Evolutionary conservation across 2,888 invertebrate species (phyloP).

Genomic region (Limenitis camilla): DNA sequence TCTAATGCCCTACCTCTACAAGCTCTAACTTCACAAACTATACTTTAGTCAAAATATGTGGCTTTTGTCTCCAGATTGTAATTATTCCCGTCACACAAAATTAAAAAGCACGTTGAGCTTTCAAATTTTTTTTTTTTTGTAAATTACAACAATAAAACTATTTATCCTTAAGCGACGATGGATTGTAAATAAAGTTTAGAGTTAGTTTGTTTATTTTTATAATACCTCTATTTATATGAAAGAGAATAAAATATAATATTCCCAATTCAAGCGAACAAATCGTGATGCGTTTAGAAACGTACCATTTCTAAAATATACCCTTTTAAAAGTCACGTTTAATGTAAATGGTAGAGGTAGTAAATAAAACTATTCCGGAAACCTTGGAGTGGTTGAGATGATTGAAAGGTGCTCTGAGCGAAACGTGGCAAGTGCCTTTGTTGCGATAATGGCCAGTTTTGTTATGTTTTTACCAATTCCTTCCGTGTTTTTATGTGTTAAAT

Average conservation of each 20-base stretch:
- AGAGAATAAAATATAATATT: not conserved
- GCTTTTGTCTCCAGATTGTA: too few species aligned
- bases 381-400: constrained; percentile 10
- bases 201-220: too few species aligned
- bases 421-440: constrained; percentile 9
- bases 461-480: constrained; percentile 14
- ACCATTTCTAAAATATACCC: constrained; percentile 1
- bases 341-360: constrained; percentile 10
- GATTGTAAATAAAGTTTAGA: too few species aligned
- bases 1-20: too few species aligned
- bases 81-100: too few species aligned
- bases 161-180: too few species aligned
- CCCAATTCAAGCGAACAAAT: not conserved
- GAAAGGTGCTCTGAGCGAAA: constrained; percentile 11
- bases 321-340: constrained; percentile 4
- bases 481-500: not conserved
- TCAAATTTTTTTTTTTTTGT: too few species aligned
- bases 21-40: too few species aligned
- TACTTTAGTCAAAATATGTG: too few species aligned
- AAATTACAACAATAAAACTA: too few species aligned
- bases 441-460: constrained; percentile 30
- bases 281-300: constrained; percentile 1
- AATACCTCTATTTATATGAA: too few species aligned
- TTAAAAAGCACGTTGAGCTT: too few species aligned
- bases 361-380: constrained; percentile 13